Base-by-base conservation (phyloP, 2,888 invertebrate species). In the Adela reaumurella region DNA sequence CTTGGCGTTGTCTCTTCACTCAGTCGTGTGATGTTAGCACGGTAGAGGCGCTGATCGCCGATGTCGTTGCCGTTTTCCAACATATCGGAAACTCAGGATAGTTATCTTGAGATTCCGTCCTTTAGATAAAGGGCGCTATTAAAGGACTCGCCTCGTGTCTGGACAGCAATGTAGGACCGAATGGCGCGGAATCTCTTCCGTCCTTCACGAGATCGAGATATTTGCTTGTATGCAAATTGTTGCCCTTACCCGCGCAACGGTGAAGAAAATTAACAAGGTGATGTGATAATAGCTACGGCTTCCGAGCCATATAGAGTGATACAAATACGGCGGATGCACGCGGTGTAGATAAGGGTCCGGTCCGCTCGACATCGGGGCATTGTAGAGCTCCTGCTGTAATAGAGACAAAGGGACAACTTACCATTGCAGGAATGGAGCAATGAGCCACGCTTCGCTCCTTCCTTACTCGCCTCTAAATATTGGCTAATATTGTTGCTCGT, bases 231-330 rank as follows among this genome's bases (percentile, higher is more conserved):
- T 78, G 78, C 74, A 70, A 76, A 78, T 77, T 59, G 62, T 51
- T 64, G 62, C 67, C 67, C 68, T 72, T 71, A 69, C 69, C 71
- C 62, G 63, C 59, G 56, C 59, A 47, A n/a, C 47, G 56, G 57
- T 59, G 54, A 35, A 11, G 35, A 35, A 8, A 35, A 35, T 35
- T 35, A 57, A 64, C 67, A 64, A 61, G 57, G 67, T 73, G 74
- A 77, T 76, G 76, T 72, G 72, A 74, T 77, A 74, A 76, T 76
- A n/a, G n/a, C n/a, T n/a, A 76, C 69, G 59, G 60, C 65, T 66
- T 63, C 60, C 62, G 56, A 64, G 63, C 73, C 74, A 66, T 76
- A 74, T 73, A 74, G 68, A 73, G 73, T 74, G 74, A 74, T 74
- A 72, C 62, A 57, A 67, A 68, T 68, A 66, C 61, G 19, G 43